Evolutionary conservation across 2,113 vertebrate species (phyloP), one percentile per base, ranked within the genome.

Genomic region (Gymnogyps californianus): DNA sequence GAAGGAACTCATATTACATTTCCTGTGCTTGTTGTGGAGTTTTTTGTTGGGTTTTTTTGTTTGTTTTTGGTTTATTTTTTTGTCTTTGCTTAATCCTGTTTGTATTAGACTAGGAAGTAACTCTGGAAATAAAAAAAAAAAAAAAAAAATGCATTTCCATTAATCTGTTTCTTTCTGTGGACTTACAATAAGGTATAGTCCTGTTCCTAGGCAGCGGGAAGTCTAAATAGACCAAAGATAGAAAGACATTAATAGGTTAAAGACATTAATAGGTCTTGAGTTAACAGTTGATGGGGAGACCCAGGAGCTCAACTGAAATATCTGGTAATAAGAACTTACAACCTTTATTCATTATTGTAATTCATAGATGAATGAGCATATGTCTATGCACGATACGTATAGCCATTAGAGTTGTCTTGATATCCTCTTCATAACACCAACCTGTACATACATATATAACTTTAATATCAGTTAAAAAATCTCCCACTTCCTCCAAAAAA

Each of bases 401-500:
- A 58, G 31, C 9, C 10, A 6, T 46, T 16, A 46, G 17, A 61
- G 9, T 49, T 64, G 13, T 26, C 76, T 62, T 54, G 16, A 11
- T 89, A 76, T 7, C 18, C 3, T 69, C 25, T 49, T 59, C 26
- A 4, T 79, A 34, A 54, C 11, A 49, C 10, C 21, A 69, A 15
- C 3, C 1, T 54, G 19, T 59, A 17, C 1, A 7, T 69, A 18
- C 4, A 22, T 38, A 12, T 13, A 3, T 38, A 61, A 16, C 8
- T 66, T 62, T 28, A 20, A 34, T 6, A 31, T 46, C 16, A 42
- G 14, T 34, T 47, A n/a, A 58, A 67, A 87, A 51, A 28, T 21
- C 21, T 72, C 25, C 2, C 3, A n/a, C 29, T 17, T 55, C 10
- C 9, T 18, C 46, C 7, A 13, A 5, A 59, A 90, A 78, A 69